These are phyloP conservation scores for Pangasianodon gigas DNA, from an alignment of 2,113 vertebrate genomes.

Conservation along the genomic window DNA sequence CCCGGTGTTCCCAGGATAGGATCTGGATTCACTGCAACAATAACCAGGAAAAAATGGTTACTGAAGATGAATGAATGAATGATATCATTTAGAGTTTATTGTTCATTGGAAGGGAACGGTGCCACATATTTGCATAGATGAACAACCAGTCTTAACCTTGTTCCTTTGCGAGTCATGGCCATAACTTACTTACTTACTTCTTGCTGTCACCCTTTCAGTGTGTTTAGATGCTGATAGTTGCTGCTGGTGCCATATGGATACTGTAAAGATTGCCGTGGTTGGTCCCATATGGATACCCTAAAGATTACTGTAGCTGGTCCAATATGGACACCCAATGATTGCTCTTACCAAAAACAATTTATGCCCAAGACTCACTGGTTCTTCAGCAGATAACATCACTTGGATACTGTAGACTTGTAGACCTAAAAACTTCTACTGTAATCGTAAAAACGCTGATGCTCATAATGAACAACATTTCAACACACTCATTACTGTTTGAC, in stretches of 20 bases:
- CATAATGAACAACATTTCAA: neutral
- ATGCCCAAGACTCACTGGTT: neutral
- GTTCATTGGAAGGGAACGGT: conserved; percentile 32
- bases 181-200: neutral
- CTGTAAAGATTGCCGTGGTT: neutral
- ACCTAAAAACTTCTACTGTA: neutral
- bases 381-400: neutral
- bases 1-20: neutral
- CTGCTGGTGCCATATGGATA: neutral
- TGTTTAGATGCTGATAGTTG: neutral
- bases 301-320: too few relatives aligned
- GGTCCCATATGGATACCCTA: neutral
- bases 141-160: conserved; percentile 55
- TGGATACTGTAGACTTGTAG: neutral
- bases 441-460: neutral
- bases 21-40: neutral
- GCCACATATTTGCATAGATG: conserved; percentile 36
- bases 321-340: neutral
- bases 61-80: neutral
- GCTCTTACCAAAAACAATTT: neutral
- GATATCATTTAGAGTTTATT: conserved; percentile 46
- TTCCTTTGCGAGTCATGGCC: conserved; percentile 16
- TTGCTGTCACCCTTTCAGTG: neutral
- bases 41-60: neutral
- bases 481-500: neutral